These are phyloP conservation scores for Bombus difficillimus DNA, from an alignment of 1,140 invertebrate species.

Conservation along the genomic window DNA sequence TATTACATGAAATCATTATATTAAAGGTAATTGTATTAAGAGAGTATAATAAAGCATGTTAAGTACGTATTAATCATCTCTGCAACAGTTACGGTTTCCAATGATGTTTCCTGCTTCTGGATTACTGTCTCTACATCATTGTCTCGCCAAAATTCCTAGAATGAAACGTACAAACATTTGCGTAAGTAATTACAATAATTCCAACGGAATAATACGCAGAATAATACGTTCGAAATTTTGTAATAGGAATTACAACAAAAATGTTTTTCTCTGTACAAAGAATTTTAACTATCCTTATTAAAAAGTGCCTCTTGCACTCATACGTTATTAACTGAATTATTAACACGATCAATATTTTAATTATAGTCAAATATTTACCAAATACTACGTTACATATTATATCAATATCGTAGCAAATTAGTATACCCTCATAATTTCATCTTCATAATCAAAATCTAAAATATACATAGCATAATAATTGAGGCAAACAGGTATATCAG, in stretches of 20 bases:
- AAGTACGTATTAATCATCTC: not conserved
- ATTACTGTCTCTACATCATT: not conserved
- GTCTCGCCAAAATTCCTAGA: not conserved
- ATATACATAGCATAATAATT: too few species aligned
- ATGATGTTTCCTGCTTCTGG: not conserved
- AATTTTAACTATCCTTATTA: too few species aligned
- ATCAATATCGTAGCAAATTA: too few species aligned
- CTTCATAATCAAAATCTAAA: too few species aligned
- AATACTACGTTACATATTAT: too few species aligned
- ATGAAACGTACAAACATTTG: not conserved
- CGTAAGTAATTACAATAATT: not conserved
- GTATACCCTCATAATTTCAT: too few species aligned
- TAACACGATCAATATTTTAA: too few species aligned
- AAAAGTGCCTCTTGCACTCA: too few species aligned
- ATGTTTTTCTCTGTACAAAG: rapidly evolving
- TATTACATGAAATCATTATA: not conserved
- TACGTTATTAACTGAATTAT: too few species aligned
- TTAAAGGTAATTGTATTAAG: not conserved
- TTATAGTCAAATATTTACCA: too few species aligned
- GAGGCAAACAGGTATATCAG: too few species aligned
- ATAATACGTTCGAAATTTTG: not conserved
- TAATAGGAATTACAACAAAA: not conserved
- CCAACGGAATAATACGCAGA: not conserved
- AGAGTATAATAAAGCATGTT: too few species aligned
- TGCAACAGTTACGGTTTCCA: not conserved